Percentiles rank a stretch among this genome's conserved stretches.
Conservation (phyloP, 2,113 vertebrate genomes). For the Myrmecobius fasciatus region DNA sequence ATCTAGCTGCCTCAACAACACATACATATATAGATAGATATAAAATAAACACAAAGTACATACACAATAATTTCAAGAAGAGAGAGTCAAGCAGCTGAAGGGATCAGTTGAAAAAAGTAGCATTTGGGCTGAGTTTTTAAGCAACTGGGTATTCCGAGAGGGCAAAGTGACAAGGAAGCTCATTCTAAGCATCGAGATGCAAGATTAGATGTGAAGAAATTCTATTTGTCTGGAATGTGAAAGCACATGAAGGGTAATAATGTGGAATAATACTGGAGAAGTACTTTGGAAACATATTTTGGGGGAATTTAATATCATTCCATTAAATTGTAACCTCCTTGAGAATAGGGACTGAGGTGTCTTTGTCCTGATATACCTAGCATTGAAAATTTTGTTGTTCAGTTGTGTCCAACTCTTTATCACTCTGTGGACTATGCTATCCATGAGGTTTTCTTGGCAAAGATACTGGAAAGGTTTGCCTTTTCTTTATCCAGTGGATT, state of each 20-base stretch:
- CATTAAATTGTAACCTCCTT: not conserved
- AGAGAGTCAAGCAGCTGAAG: not conserved
- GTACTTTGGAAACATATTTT: not conserved
- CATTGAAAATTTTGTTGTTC: not conserved
- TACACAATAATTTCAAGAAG: not conserved
- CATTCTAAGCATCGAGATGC: not conserved
- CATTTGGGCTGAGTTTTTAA: not conserved
- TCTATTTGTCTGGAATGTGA: not conserved
- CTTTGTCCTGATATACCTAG: not conserved
- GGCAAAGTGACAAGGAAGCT: not conserved
- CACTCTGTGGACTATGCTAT: too few species aligned
- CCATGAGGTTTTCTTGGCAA: too few species aligned
- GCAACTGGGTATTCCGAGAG: not conserved
- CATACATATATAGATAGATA: not conserved
- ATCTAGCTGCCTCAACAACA: not conserved
- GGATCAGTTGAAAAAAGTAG: not conserved
- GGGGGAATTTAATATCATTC: too few species aligned
- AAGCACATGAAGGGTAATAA: not conserved
- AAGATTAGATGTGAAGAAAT: not conserved
- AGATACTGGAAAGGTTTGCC: too few species aligned
- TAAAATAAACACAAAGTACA: not conserved
- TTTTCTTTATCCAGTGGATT: too few species aligned
- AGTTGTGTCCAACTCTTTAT: too few species aligned
- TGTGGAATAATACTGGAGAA: not conserved
- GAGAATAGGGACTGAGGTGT: not conserved